Evolutionary conservation across 1,140 invertebrate species (phyloP).

Genomic region (Laupala kohalensis): DNA sequence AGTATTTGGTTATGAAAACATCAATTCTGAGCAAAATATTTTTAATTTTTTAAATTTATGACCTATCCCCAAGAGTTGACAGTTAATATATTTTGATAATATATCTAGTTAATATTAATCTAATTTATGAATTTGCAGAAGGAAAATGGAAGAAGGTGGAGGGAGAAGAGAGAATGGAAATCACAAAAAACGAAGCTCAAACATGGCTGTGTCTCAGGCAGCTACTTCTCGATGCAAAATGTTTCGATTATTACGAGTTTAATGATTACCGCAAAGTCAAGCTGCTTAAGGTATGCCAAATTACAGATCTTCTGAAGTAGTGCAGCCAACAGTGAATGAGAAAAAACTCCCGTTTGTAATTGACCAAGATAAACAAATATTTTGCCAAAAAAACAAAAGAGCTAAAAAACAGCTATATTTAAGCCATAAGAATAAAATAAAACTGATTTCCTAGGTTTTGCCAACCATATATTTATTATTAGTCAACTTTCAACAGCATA

Average conservation of each 20-base stretch:
- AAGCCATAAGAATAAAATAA: too few relatives aligned
- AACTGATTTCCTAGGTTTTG: too few relatives aligned
- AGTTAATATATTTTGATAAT: not conserved
- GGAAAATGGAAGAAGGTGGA: conserved; percentile 47
- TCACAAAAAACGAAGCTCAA: conserved; percentile 52
- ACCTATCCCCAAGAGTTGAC: too few relatives aligned
- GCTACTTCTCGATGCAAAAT: conserved; percentile 43
- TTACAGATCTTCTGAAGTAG: not conserved
- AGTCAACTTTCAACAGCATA: too few relatives aligned
- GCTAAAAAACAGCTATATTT: too few relatives aligned
- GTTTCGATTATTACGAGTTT: conserved; percentile 49
- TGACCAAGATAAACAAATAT: too few relatives aligned
- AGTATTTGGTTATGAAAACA: too few relatives aligned
- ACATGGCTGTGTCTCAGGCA: conserved; percentile 57
- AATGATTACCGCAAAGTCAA: conserved; percentile 48
- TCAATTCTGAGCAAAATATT: too few relatives aligned
- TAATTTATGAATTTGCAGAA: conserved; percentile 19
- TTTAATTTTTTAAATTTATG: too few relatives aligned
- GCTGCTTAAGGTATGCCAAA: conserved; percentile 37
- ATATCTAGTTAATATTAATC: not conserved
- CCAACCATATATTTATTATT: too few relatives aligned
- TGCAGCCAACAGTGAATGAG: not conserved
- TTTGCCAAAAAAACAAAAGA: too few relatives aligned
- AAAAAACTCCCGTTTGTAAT: not conserved
- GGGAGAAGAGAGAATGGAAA: conserved; percentile 33